Conservation (phyloP, 35 echinoderm and acorn worm species). For the Apostichopus californicus region DNA sequence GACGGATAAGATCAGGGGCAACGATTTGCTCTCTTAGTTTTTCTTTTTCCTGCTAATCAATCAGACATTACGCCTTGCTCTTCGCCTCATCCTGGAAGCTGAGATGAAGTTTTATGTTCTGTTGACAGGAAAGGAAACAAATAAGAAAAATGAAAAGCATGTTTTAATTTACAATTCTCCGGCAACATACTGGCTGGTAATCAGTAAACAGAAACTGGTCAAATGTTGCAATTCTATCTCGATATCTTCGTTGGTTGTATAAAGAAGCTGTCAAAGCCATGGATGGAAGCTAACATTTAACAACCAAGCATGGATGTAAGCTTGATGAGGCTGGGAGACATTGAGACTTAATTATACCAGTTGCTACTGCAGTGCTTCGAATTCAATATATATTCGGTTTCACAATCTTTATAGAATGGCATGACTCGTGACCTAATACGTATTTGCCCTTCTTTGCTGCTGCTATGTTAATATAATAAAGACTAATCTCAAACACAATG, state of each 20-base stretch:
- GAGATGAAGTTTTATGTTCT: conserved; percentile 20
- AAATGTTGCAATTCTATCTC: neutral
- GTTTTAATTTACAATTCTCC: neutral
- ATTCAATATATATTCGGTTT: too few relatives aligned
- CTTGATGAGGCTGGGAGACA: neutral
- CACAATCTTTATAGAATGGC: too few relatives aligned
- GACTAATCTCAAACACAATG: too few relatives aligned
- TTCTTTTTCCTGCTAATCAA: neutral
- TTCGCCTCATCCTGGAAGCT: conserved; percentile 43
- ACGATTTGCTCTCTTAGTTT: too few relatives aligned
- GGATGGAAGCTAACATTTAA: neutral
- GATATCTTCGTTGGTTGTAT: neutral
- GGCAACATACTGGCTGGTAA: conserved; percentile 4
- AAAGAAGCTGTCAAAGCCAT: neutral
- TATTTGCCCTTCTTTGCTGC: too few relatives aligned
- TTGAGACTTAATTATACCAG: neutral
- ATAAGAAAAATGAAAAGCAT: conserved; percentile 2
- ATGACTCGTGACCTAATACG: too few relatives aligned
- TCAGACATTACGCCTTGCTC: conserved; percentile 16
- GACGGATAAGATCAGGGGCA: too few relatives aligned
- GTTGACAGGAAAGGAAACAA: conserved; percentile 1
- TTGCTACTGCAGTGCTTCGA: neutral
- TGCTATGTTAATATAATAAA: too few relatives aligned
- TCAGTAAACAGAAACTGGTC: neutral
- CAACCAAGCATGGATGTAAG: neutral